Conservation (phyloP, 2,888 invertebrate genomes). For the Drosophila subsilvestris region DNA sequence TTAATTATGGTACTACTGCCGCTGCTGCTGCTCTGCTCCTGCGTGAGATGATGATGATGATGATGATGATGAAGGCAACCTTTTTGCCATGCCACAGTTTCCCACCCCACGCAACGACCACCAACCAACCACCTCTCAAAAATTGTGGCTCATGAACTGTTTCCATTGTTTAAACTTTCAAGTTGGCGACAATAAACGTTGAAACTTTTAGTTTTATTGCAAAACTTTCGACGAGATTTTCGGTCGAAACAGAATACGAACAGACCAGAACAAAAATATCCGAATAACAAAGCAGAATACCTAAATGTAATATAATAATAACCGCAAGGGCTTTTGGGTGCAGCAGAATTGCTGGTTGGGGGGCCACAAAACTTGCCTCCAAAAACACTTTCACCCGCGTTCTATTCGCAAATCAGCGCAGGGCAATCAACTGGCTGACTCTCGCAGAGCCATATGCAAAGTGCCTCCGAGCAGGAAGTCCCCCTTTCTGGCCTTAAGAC, state of each 20-base stretch:
- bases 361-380: conserved; percentile 37
- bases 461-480: conserved; percentile 51
- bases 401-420: conserved; percentile 57
- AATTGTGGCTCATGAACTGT: conserved; percentile 75
- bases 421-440: conserved; percentile 28
- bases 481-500: background rate
- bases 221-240: conserved; percentile 77
- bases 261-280: conserved; percentile 25
- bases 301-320: conserved; percentile 67
- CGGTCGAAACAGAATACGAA: conserved; percentile 63
- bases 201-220: conserved; percentile 77
- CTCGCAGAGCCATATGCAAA: conserved; percentile 49
- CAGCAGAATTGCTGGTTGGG: conserved; percentile 40
- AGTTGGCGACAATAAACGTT: conserved; percentile 78
- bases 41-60: conserved; percentile 66
- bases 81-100: conserved; percentile 38
- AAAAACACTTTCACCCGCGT: conserved; percentile 62
- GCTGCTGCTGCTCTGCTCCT: too few relatives aligned
- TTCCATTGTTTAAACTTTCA: conserved; percentile 77
- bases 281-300: conserved; percentile 33
- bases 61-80: conserved; percentile 62
- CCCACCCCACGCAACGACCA: conserved; percentile 12
- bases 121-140: conserved; percentile 26
- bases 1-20: conserved; percentile 70
- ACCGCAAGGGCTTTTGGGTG: conserved; percentile 64